phyloP scores from a whole-genome alignment of 2,888 invertebrate genomes.

The Rotaria macrura region DNA sequence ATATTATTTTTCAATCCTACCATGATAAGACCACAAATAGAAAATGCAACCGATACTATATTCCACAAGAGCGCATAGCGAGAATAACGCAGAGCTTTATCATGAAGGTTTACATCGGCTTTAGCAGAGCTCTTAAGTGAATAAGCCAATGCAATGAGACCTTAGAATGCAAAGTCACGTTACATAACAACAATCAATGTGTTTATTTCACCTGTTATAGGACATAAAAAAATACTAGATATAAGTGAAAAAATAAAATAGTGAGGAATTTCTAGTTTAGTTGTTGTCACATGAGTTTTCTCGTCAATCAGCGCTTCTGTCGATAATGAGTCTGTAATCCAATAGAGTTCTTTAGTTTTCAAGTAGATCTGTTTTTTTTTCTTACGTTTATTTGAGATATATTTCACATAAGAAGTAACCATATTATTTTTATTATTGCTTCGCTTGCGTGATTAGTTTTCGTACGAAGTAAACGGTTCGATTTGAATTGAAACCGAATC shows the following conservation, averaged over 20 bases:
- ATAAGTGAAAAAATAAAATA: background rate
- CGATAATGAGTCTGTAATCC: background rate
- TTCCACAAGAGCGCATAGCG: background rate
- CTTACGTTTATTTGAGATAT: background rate
- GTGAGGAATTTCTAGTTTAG: background rate
- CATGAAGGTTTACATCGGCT: background rate
- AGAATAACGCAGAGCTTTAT: slow-evolving; percentile 3
- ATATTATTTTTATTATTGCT: background rate
- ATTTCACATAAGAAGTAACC: background rate
- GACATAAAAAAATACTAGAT: background rate
- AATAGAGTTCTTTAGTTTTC: background rate
- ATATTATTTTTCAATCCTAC: background rate
- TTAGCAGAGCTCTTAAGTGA: background rate
- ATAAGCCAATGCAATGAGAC: slow-evolving; percentile 4
- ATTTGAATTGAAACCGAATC: too few relatives aligned
- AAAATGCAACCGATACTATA: background rate
- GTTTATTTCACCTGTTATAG: background rate
- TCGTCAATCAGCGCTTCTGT: background rate
- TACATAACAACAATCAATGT: background rate
- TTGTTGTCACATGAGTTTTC: background rate
- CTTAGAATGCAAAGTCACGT: background rate
- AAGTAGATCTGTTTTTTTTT: background rate
- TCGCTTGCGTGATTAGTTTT: too few relatives aligned
- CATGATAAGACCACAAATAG: too few relatives aligned
- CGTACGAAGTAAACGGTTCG: too few relatives aligned